Percentiles rank a stretch among this genome's conserved stretches.
Conservation (phyloP, 2,888 invertebrate species). For the Heliothis peltigera region DNA sequence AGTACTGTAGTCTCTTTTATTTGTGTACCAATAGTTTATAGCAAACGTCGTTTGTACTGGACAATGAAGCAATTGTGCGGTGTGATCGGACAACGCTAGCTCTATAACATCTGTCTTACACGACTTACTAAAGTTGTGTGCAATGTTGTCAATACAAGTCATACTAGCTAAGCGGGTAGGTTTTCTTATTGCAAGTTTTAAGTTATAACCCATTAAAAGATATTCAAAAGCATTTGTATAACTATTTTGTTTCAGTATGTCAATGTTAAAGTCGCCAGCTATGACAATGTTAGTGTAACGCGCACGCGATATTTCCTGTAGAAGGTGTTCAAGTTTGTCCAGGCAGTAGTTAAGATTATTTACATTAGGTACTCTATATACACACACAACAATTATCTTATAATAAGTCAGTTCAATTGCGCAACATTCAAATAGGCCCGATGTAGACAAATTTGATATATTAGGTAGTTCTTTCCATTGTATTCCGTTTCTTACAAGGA, state of each 20-base stretch:
- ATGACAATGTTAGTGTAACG: too few species aligned
- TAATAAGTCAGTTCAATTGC: background rate
- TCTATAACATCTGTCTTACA: slow-evolving; percentile 3
- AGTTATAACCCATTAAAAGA: slow-evolving; percentile 2
- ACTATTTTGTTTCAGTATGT: background rate
- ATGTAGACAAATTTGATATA: background rate
- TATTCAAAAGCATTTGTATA: slow-evolving; percentile 2
- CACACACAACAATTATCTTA: background rate
- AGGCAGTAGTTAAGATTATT: slow-evolving; percentile 2
- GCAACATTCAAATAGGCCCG: slow-evolving; percentile 3
- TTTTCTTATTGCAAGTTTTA: slow-evolving; percentile 2
- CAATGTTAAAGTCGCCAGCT: too few species aligned
- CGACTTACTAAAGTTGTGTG: too few species aligned
- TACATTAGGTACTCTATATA: background rate
- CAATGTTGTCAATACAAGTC: too few species aligned
- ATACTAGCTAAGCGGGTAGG: background rate
- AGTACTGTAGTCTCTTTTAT: background rate
- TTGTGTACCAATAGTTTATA: slow-evolving; percentile 7
- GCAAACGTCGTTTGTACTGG: slow-evolving; percentile 1
- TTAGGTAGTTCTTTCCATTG: slow-evolving; percentile 1
- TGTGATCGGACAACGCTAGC: slow-evolving; percentile 8
- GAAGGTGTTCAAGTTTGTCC: too few species aligned
- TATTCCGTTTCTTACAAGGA: background rate
- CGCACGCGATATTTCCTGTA: too few species aligned
- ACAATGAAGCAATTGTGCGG: slow-evolving; percentile 7